Evolutionary conservation across 2,888 invertebrate species (phyloP), one percentile per base, ranked within the genome.

Genomic region (Ectemnius continuus): DNA sequence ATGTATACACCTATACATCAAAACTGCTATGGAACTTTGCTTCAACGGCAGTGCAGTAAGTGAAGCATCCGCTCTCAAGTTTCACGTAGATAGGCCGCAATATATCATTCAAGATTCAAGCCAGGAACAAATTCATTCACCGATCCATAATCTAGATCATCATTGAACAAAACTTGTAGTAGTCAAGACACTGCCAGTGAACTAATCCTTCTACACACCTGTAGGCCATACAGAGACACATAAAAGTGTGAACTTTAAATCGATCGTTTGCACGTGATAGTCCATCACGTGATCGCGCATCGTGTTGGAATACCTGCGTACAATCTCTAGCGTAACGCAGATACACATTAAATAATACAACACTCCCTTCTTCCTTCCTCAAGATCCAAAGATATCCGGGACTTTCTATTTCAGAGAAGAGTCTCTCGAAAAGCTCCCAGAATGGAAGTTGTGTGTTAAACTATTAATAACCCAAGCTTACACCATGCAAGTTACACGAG

Each of bases 241-340:
- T 28, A 18, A 48, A 67, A 74, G 60, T 70, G 66, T 46, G 46
- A 68, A 70, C 58, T 75, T 77, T 68, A 77, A 77, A 75, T 77
- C 75, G 75, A 75, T 75, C 66, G 61, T 52, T 48, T 75, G 57
- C 71, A 75, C 71, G 75, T 63, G 76, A 76, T 63, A 62, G 58
- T 28, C 14, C 4, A 63, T 71, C 76, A 76, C 76, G 76, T 76
- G 76, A 76, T 75, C 60, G 28, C 61, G 62, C 59, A 58, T 67
- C 60, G 48, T 18, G 28, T 56, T 65, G 5, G 47, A 20, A 48
- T 66, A 71, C 4, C 48, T 52, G 59, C 48, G 14, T 52, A 16
- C 18, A 58, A 36, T 36, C 11, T 36, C 8, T 36, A 36, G 36
- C 36, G 36, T 58, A 18, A 26, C 20, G 20, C 6, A 26, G 20